Base-by-base conservation (phyloP, 2,888 invertebrate genomes). In the Sepioteuthis lessoniana region DNA sequence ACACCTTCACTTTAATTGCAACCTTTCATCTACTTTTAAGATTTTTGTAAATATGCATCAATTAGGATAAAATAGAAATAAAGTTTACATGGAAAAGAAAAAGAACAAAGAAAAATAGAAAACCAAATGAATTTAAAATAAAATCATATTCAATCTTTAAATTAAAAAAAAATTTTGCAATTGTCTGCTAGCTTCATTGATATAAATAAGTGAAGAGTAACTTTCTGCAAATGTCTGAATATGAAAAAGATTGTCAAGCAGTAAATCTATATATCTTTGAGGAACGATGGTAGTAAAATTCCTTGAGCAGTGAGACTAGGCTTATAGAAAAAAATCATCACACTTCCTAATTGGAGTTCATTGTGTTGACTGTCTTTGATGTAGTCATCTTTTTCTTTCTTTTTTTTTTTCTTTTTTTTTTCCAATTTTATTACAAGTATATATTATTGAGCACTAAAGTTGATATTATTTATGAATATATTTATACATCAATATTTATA, bases 341-440 rank as follows among this genome's bases (percentile, higher is more conserved):
- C 55, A 35, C n/a, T 35, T 76, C 76, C 76, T 76, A 76, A 76
- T 76, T 76, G 76, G 76, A 76, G 76, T 76, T 76, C 76, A 76
- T 76, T 76, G 76, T 76, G 76, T 76, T 76, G 76, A 76, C 76
- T n/a, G n/a, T 76, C 76, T 76, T 76, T 76, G 76, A 76, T 76
- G 76, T 76, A n/a, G 19, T 76, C n/a, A 0, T 76, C 13, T 13
- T n/a, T 31, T 60, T 76, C n/a, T 76, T 19, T 35, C 13, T n/a
- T n/a, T 13, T 76, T 42, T 42, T 42, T 42, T 42, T 42, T 16
- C n/a, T 16, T n/a, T n/a, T 7, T 60, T 76, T 76, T 76, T 35
- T 35, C 13, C 76, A 76, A 35, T 76, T 76, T 76, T 76, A 76
- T 76, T 76, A n/a, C 76, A 76, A 31, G n/a, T 76, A 76, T n/a